These are phyloP conservation scores for Lordiphosa fenestrarum DNA, from an alignment of 2,888 invertebrate genomes.

Conservation along the genomic window DNA sequence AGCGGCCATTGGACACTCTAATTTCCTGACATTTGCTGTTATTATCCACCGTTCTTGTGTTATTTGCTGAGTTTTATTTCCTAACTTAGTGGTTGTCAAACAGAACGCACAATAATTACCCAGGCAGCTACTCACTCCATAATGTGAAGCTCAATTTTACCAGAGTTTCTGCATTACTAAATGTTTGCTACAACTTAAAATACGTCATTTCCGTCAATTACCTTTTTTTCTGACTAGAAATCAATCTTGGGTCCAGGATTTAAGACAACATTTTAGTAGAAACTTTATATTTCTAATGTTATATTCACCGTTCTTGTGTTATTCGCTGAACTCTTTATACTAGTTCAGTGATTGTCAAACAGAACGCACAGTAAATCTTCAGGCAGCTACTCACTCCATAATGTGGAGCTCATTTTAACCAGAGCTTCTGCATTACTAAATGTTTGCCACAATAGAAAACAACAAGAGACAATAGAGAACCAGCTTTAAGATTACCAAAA, in stretches of 20 bases:
- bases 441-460: slow-evolving; percentile 13
- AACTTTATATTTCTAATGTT: no score
- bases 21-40: neutral
- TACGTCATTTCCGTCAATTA: no score
- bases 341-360: slow-evolving; percentile 74
- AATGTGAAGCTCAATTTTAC: slow-evolving; percentile 17
- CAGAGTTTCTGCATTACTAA: slow-evolving; percentile 55
- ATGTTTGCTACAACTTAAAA: slow-evolving; percentile 13
- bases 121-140: slow-evolving; percentile 28
- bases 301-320: slow-evolving; percentile 80
- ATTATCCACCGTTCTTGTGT: slow-evolving; percentile 71
- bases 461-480: no score
- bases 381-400: slow-evolving; percentile 27
- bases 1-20: slow-evolving; percentile 34
- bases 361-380: slow-evolving; percentile 71
- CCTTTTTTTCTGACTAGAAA: no score
- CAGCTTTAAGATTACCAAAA: no score
- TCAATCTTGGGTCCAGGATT: no score
- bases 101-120: slow-evolving; percentile 71
- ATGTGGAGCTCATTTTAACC: slow-evolving; percentile 19
- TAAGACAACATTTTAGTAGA: no score
- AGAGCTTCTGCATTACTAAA: slow-evolving; percentile 56
- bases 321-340: slow-evolving; percentile 59
- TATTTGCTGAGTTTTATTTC: slow-evolving; percentile 64
- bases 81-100: slow-evolving; percentile 73